Conservation (phyloP, 2,113 vertebrate species). For the Aix galericulata region DNA sequence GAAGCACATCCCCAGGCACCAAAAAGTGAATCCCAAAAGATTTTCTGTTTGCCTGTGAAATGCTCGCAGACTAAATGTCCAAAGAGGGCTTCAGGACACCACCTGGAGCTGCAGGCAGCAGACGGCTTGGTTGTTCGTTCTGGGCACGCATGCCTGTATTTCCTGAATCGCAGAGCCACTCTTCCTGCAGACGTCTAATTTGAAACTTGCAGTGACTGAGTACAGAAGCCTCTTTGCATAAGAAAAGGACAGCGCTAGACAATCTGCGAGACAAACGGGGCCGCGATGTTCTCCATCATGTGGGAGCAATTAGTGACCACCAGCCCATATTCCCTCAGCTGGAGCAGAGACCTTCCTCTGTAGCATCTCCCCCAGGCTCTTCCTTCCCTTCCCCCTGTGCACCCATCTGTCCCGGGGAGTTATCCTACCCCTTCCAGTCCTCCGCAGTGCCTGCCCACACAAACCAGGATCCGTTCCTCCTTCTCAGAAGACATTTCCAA, state of each 20-base stretch:
- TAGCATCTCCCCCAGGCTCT: background rate
- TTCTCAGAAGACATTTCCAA: background rate
- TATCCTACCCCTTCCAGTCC: background rate
- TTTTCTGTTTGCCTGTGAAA: slow-evolving; percentile 23
- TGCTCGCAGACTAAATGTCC: background rate
- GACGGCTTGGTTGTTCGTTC: background rate
- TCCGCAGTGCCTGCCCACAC: accelerated
- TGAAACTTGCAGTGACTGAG: background rate
- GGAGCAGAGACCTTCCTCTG: background rate
- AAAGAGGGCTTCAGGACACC: background rate
- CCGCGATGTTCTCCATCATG: background rate
- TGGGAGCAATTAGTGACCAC: background rate
- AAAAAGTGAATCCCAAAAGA: background rate
- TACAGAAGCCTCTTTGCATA: background rate
- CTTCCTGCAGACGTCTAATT: background rate
- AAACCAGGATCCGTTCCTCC: background rate
- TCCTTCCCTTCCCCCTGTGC: background rate
- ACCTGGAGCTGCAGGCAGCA: background rate
- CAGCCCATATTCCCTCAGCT: background rate
- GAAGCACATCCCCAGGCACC: slow-evolving; percentile 27
- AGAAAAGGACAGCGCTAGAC: accelerated
- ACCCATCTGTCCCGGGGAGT: background rate
- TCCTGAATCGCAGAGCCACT: background rate
- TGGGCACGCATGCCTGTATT: background rate
- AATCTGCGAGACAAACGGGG: accelerated